These are phyloP conservation scores for Acanthurus lineatus DNA, from an alignment of 2,797 vertebrate genomes.

Conservation along the genomic window DNA sequence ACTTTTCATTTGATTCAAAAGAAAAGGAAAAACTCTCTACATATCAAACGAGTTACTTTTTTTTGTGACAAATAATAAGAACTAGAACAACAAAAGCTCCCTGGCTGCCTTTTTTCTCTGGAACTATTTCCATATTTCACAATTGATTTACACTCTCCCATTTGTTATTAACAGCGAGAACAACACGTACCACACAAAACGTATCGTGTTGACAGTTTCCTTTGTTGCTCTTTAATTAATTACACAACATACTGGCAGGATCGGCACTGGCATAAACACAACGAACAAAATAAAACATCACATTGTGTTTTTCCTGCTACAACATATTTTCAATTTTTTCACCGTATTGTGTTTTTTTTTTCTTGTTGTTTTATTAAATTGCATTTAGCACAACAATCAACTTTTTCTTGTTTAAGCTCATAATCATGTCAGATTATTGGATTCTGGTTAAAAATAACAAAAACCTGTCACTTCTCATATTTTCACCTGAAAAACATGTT, in stretches of 20 bases:
- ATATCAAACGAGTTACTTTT: not conserved
- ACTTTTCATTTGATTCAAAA: not conserved
- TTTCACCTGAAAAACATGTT: too few species aligned
- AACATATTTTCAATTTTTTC: not conserved
- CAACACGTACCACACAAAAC: not conserved
- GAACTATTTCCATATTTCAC: constrained; percentile 5
- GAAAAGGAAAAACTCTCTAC: not conserved
- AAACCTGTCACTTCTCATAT: too few species aligned
- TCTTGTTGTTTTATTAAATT: too few species aligned
- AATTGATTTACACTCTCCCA: not conserved
- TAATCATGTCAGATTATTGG: too few species aligned
- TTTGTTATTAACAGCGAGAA: not conserved
- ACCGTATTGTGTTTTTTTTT: not conserved
- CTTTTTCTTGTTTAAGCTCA: too few species aligned
- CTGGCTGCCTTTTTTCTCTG: not conserved
- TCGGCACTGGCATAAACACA: not conserved
- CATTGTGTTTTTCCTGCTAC: not conserved
- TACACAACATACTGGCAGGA: not conserved
- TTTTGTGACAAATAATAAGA: not conserved
- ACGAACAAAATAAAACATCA: not conserved
- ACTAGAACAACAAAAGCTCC: not conserved
- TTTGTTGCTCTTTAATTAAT: not conserved
- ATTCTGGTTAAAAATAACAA: too few species aligned
- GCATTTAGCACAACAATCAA: too few species aligned
- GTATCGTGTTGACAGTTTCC: not conserved